Evolutionary conservation across 92 coral and sea anemone genomes (phyloP), one percentile per base, ranked within the genome.

Genomic region (Palythoa heliodiscus): DNA sequence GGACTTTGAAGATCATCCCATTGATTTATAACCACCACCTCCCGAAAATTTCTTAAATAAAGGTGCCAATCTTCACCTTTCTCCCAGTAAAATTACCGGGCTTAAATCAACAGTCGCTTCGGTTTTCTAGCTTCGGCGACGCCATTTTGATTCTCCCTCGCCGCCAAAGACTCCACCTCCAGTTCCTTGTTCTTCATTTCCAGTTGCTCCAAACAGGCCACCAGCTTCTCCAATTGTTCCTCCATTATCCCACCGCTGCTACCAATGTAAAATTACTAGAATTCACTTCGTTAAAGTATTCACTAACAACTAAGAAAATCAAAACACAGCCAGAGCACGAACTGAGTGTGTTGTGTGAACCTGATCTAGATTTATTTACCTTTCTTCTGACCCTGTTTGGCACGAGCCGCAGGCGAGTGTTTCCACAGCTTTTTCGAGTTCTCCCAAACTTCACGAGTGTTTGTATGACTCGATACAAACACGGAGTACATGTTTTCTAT

Each of bases 211-310:
- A 69, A 69, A 24, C 40, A 37, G 22, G 73, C 40, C 29, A 8
- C 29, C 47, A 69, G 22, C 22, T 2, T 11, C 11, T 39, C 17
- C 3, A 53, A 40, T 15, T 53, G 25, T 13, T 9, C 24, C 20
- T 80, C 8, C 91, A 67, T 67, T n/a, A 67, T 67, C 23, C 71
- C 23, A 67, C 71, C 71, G 29, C 71, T 67, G 35, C 71, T n/a
- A n/a, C n/a, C n/a, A n/a, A n/a, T n/a, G n/a, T n/a, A n/a, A n/a
- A n/a, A n/a, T n/a, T n/a, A n/a, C 71, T n/a, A n/a, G n/a, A n/a
- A n/a, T n/a, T n/a, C n/a, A n/a, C n/a, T n/a, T n/a, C n/a, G n/a
- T n/a, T n/a, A n/a, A n/a, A n/a, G n/a, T n/a, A n/a, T n/a, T n/a
- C n/a, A n/a, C n/a, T n/a, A n/a, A n/a, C n/a, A n/a, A n/a, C n/a